phyloP scores from a whole-genome alignment of 2,888 invertebrate species.

The Dryobota labecula region DNA sequence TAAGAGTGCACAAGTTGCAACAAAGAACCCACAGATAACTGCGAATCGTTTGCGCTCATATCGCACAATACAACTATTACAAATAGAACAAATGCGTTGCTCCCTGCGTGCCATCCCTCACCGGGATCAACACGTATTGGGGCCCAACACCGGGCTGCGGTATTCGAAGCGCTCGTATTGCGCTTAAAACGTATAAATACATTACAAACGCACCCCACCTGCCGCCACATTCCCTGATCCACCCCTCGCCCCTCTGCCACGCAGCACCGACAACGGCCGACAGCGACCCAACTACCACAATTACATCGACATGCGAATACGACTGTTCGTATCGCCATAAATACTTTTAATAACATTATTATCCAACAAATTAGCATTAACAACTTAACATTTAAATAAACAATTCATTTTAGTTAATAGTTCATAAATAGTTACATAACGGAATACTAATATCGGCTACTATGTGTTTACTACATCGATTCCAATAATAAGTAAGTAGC shows the following conservation, averaged over 20 bases:
- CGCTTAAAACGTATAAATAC: constrained; percentile 55
- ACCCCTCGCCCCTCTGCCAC: constrained; percentile 42
- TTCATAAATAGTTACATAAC: constrained; percentile 66
- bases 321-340: constrained; percentile 27
- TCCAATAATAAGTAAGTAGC: constrained; percentile 72
- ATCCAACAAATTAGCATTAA: constrained; percentile 64
- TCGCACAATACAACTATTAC: neutral
- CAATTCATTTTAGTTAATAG: constrained; percentile 61
- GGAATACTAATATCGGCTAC: constrained; percentile 67
- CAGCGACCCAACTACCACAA: constrained; percentile 30
- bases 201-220: constrained; percentile 55
- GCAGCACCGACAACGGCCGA: constrained; percentile 26
- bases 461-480: constrained; percentile 77
- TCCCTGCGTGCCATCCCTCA: constrained; percentile 13
- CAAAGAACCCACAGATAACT: constrained; percentile 30
- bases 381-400: constrained; percentile 64
- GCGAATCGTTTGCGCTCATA: constrained; percentile 8
- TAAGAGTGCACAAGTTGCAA: constrained; percentile 32
- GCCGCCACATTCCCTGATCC: constrained; percentile 56
- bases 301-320: constrained; percentile 2
- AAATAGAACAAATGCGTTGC: constrained; percentile 27
- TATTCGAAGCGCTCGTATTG: constrained; percentile 48
- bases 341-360: constrained; percentile 54
- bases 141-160: constrained; percentile 28
- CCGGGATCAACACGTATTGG: constrained; percentile 28